These are phyloP conservation scores for Synaphobranchus kaupii DNA, from an alignment of 2,797 vertebrate genomes.

Conservation along the genomic window DNA sequence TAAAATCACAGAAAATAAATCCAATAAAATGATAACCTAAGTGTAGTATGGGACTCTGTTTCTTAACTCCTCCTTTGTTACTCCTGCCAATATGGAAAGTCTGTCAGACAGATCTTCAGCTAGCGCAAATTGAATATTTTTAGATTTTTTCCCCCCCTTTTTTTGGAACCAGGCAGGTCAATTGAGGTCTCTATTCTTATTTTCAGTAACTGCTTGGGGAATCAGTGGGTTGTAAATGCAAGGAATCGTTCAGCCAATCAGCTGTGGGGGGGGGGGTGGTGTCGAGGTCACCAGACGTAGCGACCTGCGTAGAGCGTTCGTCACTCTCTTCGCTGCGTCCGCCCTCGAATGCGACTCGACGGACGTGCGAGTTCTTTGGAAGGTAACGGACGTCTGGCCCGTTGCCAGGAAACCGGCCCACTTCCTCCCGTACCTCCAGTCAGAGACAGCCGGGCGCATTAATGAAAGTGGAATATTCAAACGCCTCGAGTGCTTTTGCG, in stretches of 20 bases:
- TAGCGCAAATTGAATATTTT: neutral
- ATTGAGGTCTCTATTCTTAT: neutral
- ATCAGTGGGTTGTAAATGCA: neutral
- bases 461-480: neutral
- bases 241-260: neutral
- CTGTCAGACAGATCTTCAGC: neutral
- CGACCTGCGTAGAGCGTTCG: neutral
- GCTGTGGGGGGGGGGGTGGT: neutral
- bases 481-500: constrained; percentile 2
- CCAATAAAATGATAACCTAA: too few relatives aligned
- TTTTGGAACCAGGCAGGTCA: neutral
- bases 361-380: neutral
- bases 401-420: neutral
- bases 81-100: neutral
- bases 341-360: neutral
- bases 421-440: neutral
- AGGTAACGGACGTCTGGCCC: neutral
- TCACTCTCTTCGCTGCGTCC: neutral
- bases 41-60: neutral
- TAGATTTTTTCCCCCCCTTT: neutral
- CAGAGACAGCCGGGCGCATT: neutral
- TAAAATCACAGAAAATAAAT: too few relatives aligned
- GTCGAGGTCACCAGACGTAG: neutral
- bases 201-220: neutral
- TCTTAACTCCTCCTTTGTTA: neutral